phyloP scores from a whole-genome alignment of 2,888 invertebrate genomes.

The Caenorhabditis sp. region DNA sequence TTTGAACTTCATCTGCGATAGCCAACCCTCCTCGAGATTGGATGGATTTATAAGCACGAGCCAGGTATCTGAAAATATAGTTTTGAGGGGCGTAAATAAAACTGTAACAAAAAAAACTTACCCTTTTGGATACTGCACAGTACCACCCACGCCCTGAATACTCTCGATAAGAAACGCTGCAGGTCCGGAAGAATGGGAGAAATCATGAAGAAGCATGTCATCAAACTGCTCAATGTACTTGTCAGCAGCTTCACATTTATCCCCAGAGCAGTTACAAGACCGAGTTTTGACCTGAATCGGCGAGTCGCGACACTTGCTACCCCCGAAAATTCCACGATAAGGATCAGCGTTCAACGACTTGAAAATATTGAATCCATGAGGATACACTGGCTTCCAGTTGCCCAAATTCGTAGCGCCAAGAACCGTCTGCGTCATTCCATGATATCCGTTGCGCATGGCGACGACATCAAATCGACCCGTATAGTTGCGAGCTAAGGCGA shows the following conservation, averaged over 20 bases:
- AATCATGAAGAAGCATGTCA: constrained; percentile 81
- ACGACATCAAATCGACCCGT: constrained; percentile 83
- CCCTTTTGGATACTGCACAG: constrained; percentile 83
- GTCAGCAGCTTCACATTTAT: constrained; percentile 80
- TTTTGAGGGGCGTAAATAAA: too few relatives aligned
- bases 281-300: constrained; percentile 73
- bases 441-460: constrained; percentile 86
- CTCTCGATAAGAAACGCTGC: constrained; percentile 93
- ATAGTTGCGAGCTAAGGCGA: constrained; percentile 84
- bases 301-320: constrained; percentile 86
- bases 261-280: constrained; percentile 60
- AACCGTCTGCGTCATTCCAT: constrained; percentile 86
- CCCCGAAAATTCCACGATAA: constrained; percentile 89
- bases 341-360: constrained; percentile 91
- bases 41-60: constrained; percentile 82
- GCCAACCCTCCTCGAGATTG: constrained; percentile 85
- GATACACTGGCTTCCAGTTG: constrained; percentile 79
- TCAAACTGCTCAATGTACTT: constrained; percentile 84
- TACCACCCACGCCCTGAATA: constrained; percentile 92
- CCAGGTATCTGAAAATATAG: constrained; percentile 80
- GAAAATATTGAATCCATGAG: constrained; percentile 65
- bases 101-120: too few relatives aligned
- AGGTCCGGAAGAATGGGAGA: constrained; percentile 77
- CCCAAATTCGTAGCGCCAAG: constrained; percentile 83
- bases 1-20: constrained; percentile 90